These are phyloP conservation scores for Sipha maydis DNA, from an alignment of 2,888 invertebrate genomes.

Conservation along the genomic window DNA sequence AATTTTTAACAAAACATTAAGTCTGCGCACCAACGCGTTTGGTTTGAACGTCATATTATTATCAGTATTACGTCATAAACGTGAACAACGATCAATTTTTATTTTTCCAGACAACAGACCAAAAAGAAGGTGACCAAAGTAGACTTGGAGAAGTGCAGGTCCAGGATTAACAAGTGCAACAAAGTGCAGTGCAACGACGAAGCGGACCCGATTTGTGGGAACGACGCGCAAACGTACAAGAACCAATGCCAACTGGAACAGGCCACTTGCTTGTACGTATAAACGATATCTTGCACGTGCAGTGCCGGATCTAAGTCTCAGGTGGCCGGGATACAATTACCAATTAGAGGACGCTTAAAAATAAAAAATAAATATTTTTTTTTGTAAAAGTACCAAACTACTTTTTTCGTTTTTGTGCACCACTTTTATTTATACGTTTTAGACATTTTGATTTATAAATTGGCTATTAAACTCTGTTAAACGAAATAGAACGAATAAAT, in stretches of 20 bases:
- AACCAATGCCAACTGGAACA: constrained; percentile 85
- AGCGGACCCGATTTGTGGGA: constrained; percentile 82
- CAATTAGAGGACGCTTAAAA: too few relatives aligned
- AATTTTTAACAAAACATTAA: too few relatives aligned
- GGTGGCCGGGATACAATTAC: too few relatives aligned
- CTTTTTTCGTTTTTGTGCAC: too few relatives aligned
- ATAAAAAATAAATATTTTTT: too few relatives aligned
- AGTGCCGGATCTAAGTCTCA: too few relatives aligned
- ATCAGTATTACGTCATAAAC: not conserved
- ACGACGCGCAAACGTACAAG: constrained; percentile 85
- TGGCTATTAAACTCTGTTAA: too few relatives aligned
- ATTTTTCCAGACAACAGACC: constrained; percentile 67
- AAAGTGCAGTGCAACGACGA: constrained; percentile 71
- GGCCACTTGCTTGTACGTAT: constrained; percentile 84
- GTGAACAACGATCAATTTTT: constrained; percentile 21
- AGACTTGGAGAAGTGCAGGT: constrained; percentile 83
- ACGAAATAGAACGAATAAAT: too few relatives aligned
- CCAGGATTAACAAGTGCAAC: constrained; percentile 79
- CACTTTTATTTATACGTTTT: too few relatives aligned
- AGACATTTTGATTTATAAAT: too few relatives aligned
- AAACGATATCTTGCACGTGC: not conserved
- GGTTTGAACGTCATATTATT: not conserved
- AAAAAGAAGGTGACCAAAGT: constrained; percentile 76
- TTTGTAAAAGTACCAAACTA: too few relatives aligned
- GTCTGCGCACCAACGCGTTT: not conserved